Evolutionary conservation across 2,888 invertebrate genomes (phyloP).

Genomic region (Thelaira solivaga): DNA sequence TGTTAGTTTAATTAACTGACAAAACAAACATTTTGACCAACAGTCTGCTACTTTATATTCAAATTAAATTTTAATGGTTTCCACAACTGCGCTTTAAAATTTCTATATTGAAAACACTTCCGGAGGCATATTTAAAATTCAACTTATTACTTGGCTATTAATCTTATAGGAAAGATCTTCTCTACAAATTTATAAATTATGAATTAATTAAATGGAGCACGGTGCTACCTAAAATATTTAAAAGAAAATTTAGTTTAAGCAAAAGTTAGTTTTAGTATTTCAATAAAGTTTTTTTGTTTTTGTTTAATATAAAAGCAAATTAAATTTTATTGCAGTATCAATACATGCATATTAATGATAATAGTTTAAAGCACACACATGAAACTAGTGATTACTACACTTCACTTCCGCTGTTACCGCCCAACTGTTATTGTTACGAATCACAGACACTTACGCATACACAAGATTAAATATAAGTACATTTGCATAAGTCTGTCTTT

Average conservation of each 20-base stretch:
- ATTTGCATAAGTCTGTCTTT: background rate
- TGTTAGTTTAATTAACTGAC: no score
- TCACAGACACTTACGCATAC: no score
- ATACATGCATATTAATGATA: constrained; percentile 49
- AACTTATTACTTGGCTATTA: no score
- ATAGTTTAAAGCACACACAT: constrained; percentile 40
- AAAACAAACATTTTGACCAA: no score
- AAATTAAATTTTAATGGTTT: background rate
- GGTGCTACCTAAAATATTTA: no score
- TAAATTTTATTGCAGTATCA: constrained; percentile 46
- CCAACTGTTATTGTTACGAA: background rate
- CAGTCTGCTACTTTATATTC: no score
- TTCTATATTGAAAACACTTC: background rate
- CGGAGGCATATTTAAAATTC: constrained; percentile 9
- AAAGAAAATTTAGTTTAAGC: no score
- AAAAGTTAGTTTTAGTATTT: background rate
- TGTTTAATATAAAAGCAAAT: constrained; percentile 35
- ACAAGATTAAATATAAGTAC: no score
- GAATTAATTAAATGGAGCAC: constrained; percentile 51
- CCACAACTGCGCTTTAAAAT: background rate
- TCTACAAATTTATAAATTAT: constrained; percentile 17
- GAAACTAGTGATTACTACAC: constrained; percentile 46
- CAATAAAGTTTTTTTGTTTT: background rate
- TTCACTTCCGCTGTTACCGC: constrained; percentile 43
- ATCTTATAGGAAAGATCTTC: constrained; percentile 22